Conservation (phyloP, 2,888 invertebrate genomes). For the Proisotoma minuta region DNA sequence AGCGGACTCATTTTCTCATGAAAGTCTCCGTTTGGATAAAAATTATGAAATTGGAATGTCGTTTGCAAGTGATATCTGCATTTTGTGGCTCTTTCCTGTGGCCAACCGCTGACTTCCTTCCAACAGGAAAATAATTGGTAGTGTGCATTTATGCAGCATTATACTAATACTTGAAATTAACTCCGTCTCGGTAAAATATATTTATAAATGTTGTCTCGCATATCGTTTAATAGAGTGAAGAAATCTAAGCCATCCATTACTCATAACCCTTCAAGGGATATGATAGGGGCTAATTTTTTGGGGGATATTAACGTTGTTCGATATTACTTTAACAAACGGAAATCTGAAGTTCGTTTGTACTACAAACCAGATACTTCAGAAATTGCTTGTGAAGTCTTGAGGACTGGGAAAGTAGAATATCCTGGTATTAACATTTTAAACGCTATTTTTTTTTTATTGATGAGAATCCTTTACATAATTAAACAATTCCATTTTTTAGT, state of each 20-base stretch:
- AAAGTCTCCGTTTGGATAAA: no score
- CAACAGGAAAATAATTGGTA: no score
- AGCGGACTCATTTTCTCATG: no score
- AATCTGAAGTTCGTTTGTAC: slow-evolving; percentile 14
- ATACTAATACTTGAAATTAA: no score
- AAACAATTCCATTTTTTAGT: slow-evolving; percentile 17
- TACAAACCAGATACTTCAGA: slow-evolving; percentile 31
- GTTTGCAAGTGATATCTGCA: no score
- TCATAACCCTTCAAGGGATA: background rate
- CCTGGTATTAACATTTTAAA: slow-evolving; percentile 20
- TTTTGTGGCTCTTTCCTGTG: no score
- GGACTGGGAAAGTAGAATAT: slow-evolving; percentile 25
- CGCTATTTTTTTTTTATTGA: background rate
- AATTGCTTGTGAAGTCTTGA: slow-evolving; percentile 20
- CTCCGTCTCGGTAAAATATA: no score
- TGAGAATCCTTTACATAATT: background rate
- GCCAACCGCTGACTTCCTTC: no score
- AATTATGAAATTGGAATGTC: no score
- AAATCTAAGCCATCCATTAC: background rate
- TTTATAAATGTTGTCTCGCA: no score
- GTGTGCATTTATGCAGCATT: no score
- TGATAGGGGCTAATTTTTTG: slow-evolving; percentile 34
- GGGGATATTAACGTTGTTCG: slow-evolving; percentile 26
- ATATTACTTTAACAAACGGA: slow-evolving; percentile 19
- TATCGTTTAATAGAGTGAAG: no score